These are phyloP conservation scores for Macroteleia sp. DNA, from an alignment of 2,888 invertebrate genomes.

Conservation along the genomic window DNA sequence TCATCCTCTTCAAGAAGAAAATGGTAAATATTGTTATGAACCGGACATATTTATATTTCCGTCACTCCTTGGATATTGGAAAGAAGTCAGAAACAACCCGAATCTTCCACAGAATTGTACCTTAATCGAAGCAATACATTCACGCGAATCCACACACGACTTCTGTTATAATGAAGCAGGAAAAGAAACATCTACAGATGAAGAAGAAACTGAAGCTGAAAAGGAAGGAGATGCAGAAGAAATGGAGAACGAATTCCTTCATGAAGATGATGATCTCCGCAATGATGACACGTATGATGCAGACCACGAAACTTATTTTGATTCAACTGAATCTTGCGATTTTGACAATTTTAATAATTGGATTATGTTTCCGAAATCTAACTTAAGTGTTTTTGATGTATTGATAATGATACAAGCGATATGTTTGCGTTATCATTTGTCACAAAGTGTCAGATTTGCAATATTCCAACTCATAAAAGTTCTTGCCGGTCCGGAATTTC, in stretches of 20 bases:
- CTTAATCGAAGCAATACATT: not conserved
- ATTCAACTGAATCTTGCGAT: constrained; percentile 10
- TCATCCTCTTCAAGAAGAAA: not conserved
- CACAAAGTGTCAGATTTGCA: constrained; percentile 24
- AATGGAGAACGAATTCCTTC: not conserved
- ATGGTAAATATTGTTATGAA: constrained; percentile 1
- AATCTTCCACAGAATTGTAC: constrained; percentile 3
- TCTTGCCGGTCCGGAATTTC: constrained; percentile 49
- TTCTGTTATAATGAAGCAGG: not conserved
- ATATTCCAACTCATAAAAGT: constrained; percentile 31
- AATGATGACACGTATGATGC: not conserved
- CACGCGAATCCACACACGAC: not conserved
- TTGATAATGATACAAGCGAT: constrained; percentile 45
- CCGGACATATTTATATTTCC: constrained; percentile 11
- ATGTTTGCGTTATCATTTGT: constrained; percentile 36
- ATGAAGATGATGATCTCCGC: constrained; percentile 3
- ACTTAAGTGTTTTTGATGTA: constrained; percentile 30
- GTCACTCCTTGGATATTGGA: constrained; percentile 6
- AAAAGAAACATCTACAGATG: constrained; percentile 1
- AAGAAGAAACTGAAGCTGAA: constrained; percentile 3
- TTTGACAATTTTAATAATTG: constrained; percentile 25
- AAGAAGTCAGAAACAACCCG: not conserved
- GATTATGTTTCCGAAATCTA: constrained; percentile 46
- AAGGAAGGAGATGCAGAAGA: constrained; percentile 6
- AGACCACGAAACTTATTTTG: constrained; percentile 5